Conservation (phyloP, 1,140 invertebrate genomes). For the Adoxophyes honmai region DNA sequence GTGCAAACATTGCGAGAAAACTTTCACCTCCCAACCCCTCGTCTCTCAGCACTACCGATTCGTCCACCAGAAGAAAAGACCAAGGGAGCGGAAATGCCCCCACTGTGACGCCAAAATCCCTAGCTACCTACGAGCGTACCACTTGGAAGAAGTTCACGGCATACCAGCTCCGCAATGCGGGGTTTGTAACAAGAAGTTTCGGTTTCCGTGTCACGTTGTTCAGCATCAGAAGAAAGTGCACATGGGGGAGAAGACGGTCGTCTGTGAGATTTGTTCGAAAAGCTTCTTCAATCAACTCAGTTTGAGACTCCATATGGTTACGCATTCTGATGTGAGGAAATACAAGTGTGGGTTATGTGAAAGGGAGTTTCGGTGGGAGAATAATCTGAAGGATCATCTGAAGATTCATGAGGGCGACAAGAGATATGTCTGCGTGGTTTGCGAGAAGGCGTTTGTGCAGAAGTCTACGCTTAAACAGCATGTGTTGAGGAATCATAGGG, state of each 20-base stretch:
- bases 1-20: constrained; percentile 26
- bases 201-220: constrained; percentile 26
- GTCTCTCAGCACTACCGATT: constrained; percentile 33
- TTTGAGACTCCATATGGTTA: constrained; percentile 63
- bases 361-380: constrained; percentile 27
- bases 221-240: constrained; percentile 39
- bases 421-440: constrained; percentile 22
- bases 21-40: constrained; percentile 23
- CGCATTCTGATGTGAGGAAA: constrained; percentile 65
- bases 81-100: constrained; percentile 27
- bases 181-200: constrained; percentile 20
- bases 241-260: constrained; percentile 25
- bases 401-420: constrained; percentile 28
- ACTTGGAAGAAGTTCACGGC: constrained; percentile 21
- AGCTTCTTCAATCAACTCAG: constrained; percentile 32
- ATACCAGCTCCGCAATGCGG: constrained; percentile 21
- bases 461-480: constrained; percentile 36
- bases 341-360: constrained; percentile 36
- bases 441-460: constrained; percentile 25
- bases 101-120: constrained; percentile 20
- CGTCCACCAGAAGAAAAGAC: constrained; percentile 28
- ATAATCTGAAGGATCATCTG: constrained; percentile 32
- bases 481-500: constrained; percentile 19
- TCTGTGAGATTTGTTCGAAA: constrained; percentile 34
- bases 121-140: constrained; percentile 15